Percentiles rank a stretch among this genome's conserved stretches.
phyloP scores from a whole-genome alignment of 2,888 invertebrate species.

The Brachyptera risi region DNA sequence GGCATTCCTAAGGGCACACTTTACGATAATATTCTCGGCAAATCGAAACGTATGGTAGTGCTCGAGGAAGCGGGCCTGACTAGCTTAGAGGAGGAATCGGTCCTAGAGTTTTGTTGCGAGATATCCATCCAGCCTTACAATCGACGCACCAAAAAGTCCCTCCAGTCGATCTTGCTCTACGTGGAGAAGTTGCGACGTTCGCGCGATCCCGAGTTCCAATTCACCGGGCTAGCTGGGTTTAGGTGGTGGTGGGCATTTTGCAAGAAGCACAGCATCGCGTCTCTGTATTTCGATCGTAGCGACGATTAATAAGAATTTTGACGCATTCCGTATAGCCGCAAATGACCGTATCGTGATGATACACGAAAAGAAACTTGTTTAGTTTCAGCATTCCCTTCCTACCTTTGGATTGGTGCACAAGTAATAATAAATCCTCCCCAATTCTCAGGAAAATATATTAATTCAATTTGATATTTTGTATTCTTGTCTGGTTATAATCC shows the following conservation, averaged over 20 bases:
- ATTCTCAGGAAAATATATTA: conserved; percentile 10
- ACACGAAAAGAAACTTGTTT: no score
- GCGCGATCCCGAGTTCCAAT: conserved; percentile 61
- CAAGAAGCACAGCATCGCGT: conserved; percentile 71
- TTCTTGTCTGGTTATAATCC: neutral
- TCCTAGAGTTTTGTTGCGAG: conserved; percentile 70
- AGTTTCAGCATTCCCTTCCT: neutral
- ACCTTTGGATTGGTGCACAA: neutral
- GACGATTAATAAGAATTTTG: conserved; percentile 15
- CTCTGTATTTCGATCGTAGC: conserved; percentile 52
- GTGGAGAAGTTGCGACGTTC: conserved; percentile 59
- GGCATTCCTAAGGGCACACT: conserved; percentile 73
- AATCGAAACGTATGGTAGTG: conserved; percentile 71
- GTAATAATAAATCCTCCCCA: neutral
- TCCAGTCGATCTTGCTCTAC: conserved; percentile 58
- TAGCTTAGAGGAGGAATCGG: conserved; percentile 57
- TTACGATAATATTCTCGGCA: conserved; percentile 73
- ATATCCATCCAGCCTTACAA: conserved; percentile 66
- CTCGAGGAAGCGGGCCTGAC: conserved; percentile 64
- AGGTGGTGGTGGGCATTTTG: conserved; percentile 82
- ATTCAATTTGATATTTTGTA: neutral
- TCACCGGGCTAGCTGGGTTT: conserved; percentile 67
- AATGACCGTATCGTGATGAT: no score
- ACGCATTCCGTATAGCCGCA: no score
- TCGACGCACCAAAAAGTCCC: conserved; percentile 64